Percentiles rank a stretch among this genome's conserved stretches.
Evolutionary conservation across 2,113 vertebrate species (phyloP).

Genomic region (Salvator merianae): DNA sequence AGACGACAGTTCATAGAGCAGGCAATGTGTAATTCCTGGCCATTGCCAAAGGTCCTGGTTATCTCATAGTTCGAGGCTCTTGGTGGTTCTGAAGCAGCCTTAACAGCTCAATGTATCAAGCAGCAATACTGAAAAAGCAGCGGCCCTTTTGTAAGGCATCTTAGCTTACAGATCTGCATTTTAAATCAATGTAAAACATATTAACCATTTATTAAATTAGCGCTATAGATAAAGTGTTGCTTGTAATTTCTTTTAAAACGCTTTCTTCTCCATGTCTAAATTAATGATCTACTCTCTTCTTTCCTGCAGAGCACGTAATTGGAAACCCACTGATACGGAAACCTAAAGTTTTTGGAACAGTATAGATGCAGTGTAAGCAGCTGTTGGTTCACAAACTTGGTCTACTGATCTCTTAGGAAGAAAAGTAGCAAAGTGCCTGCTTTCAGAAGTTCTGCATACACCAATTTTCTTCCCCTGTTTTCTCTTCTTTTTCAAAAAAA

Average conservation of each 20-base stretch:
- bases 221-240: background rate
- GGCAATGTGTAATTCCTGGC: background rate
- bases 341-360: background rate
- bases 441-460: background rate
- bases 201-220: background rate
- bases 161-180: background rate
- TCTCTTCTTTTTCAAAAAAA: background rate
- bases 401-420: fast-evolving
- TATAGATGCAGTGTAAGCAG: background rate
- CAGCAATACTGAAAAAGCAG: background rate
- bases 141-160: background rate
- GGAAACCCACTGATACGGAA: background rate
- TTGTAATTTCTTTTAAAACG: background rate
- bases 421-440: background rate
- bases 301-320: slow-evolving; percentile 34
- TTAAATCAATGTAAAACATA: background rate
- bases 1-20: background rate
- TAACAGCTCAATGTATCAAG: background rate
- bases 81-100: no score
- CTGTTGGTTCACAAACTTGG: background rate
- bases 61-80: no score
- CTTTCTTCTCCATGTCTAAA: background rate
- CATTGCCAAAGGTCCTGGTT: background rate
- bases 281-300: background rate
- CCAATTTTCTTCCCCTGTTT: background rate